phyloP scores from a whole-genome alignment of 2,113 vertebrate species.

The Morone saxatilis region DNA sequence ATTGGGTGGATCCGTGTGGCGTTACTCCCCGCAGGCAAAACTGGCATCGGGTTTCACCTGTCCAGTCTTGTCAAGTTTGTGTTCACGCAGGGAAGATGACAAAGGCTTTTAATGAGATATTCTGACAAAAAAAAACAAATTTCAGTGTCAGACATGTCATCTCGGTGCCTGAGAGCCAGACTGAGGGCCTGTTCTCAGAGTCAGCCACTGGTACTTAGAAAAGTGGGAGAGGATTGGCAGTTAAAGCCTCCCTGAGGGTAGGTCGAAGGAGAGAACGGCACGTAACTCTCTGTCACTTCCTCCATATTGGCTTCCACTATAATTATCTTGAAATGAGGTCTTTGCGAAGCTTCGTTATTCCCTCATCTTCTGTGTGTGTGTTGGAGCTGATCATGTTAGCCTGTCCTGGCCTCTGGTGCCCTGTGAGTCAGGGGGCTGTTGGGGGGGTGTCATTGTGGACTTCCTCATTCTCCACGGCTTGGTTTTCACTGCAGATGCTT shows the following conservation, averaged over 20 bases:
- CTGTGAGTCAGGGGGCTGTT: constrained; percentile 14
- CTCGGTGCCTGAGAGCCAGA: constrained; percentile 40
- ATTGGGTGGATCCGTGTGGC: constrained; percentile 23
- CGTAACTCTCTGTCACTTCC: constrained; percentile 70
- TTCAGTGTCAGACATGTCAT: constrained; percentile 37
- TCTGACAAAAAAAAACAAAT: constrained; percentile 22
- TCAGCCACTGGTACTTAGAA: constrained; percentile 27
- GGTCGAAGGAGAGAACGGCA: constrained; percentile 62
- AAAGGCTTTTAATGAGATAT: constrained; percentile 41
- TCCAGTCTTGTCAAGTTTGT: constrained; percentile 41
- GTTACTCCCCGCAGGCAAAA: constrained; percentile 37
- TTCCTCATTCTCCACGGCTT: constrained; percentile 57
- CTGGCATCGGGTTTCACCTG: constrained; percentile 48
- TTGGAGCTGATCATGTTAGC: constrained; percentile 31
- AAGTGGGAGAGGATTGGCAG: constrained; percentile 47
- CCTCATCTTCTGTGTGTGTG: not conserved
- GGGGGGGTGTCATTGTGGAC: constrained; percentile 29
- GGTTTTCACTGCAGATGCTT: constrained; percentile 58
- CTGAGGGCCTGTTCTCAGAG: constrained; percentile 49
- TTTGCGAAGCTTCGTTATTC: constrained; percentile 46
- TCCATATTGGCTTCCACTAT: constrained; percentile 73
- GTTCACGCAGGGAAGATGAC: constrained; percentile 24
- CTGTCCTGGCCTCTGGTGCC: constrained; percentile 35
- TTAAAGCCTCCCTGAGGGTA: constrained; percentile 63
- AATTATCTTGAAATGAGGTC: constrained; percentile 75